Evolutionary conservation across 2,888 invertebrate genomes (phyloP), one percentile per base, ranked within the genome.

Genomic region (Diogma glabrata): DNA sequence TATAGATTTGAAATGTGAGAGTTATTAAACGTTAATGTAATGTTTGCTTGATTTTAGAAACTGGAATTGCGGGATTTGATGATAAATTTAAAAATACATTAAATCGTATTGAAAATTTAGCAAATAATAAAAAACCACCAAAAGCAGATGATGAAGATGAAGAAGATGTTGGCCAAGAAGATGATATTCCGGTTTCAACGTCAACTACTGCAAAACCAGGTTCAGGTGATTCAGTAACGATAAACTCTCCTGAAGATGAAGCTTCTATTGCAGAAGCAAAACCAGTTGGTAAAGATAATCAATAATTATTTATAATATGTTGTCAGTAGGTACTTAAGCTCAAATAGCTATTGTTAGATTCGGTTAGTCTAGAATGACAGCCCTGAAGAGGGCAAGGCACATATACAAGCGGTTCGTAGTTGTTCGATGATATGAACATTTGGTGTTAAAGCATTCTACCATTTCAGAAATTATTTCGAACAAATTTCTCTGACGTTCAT

Each of bases 191-290:
- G 3, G 33, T 51, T 3, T 48, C 53, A 1, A 64, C 63, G 57
- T 43, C 20, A 3, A n/a, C 43, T 22, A 43, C 22, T n/a, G 22
- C 63, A 45, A 60, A 58, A 33, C 61, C 62, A 38, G 60, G 60
- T 20, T 59, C 61, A 30, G 60, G 61, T 14, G 69, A 69, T 48
- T 63, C 66, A 12, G 69, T 74, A 1, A 66, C 72, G 19, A 67
- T 79, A 17, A 73, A 74, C 54, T 67, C 73, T 4, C 78, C 78
- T 3, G 72, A 75, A 12, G 74, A 75, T 52, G 77, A 78, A 53
- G 76, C 78, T 12, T 77, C 79, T 0, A 78, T 86, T 14, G 85
- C 86, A 20, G 85, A 86, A 68, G 84, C 85, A 0, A 84, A 82
- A 60, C 86, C 86, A 51, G 74, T 84, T 43, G 85, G 84, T 74